Conservation (phyloP, 2,113 vertebrate species). For the Centropristis striata region DNA sequence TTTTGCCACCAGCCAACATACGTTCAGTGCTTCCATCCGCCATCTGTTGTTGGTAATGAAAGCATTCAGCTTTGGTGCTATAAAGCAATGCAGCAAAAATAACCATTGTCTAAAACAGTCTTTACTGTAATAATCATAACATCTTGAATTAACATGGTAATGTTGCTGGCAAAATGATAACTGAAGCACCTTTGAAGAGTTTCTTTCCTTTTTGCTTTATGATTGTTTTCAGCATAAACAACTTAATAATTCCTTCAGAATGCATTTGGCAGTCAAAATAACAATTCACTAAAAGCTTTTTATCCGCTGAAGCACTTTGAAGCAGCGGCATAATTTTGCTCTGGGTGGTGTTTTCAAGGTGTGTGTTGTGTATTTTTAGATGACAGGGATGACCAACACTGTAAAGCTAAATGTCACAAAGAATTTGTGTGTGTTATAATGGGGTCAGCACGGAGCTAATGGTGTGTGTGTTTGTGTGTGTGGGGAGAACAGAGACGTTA, state of each 20-base stretch:
- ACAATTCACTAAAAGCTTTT: slow-evolving; percentile 24
- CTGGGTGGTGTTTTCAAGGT: slow-evolving; percentile 28
- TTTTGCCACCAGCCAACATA: slow-evolving; percentile 27
- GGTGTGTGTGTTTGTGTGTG: background rate
- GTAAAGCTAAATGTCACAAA: slow-evolving; percentile 48
- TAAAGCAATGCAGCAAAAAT: slow-evolving; percentile 8
- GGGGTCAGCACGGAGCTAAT: slow-evolving; percentile 53
- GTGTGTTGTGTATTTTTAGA: slow-evolving; percentile 55
- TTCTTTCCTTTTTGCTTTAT: slow-evolving; percentile 13
- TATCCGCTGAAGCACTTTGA: slow-evolving; percentile 26
- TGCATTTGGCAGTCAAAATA: slow-evolving; percentile 25
- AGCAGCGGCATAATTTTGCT: slow-evolving; percentile 15
- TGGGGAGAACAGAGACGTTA: background rate
- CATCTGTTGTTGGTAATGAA: slow-evolving; percentile 58
- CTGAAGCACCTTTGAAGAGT: background rate
- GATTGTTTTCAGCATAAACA: slow-evolving; percentile 25
- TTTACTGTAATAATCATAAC: slow-evolving; percentile 1
- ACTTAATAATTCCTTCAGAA: slow-evolving; percentile 19
- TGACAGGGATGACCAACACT: slow-evolving; percentile 37
- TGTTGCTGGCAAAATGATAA: background rate
- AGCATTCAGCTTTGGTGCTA: slow-evolving; percentile 11
- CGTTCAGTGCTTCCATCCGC: slow-evolving; percentile 40
- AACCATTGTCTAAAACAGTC: background rate
- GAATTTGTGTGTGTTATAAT: slow-evolving; percentile 52
- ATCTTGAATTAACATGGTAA: background rate